A percentile compares a stretch with the other conserved stretches of the same genome.
phyloP scores from a whole-genome alignment of 1,140 invertebrate species.

The Neelides sp. region DNA sequence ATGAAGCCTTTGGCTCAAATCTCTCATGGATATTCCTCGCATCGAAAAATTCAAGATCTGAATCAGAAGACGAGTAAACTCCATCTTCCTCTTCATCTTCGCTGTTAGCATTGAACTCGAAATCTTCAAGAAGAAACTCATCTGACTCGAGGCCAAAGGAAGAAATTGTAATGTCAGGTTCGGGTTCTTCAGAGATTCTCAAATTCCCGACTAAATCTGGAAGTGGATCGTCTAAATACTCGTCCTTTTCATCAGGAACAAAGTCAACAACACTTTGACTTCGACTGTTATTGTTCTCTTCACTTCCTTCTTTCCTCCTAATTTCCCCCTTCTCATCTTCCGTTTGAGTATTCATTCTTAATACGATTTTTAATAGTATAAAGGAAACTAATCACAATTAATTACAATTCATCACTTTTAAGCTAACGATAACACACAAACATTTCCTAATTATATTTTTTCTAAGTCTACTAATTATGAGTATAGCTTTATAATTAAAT shows the following conservation, averaged over 20 bases:
- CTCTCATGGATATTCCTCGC: constrained; percentile 14
- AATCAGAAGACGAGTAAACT: constrained; percentile 13
- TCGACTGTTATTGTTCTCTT: no score
- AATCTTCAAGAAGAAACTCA: constrained; percentile 29
- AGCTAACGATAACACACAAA: no score
- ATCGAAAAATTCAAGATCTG: constrained; percentile 30
- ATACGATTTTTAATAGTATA: no score
- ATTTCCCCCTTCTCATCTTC: no score
- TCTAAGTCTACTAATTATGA: no score
- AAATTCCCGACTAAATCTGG: constrained; percentile 30
- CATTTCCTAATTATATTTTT: no score
- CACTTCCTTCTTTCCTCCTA: no score
- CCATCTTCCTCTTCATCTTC: constrained; percentile 7
- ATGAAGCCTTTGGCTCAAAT: background rate
- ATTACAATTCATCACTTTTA: no score
- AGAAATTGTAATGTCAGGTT: constrained; percentile 23
- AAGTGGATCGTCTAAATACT: constrained; percentile 30
- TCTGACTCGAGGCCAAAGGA: constrained; percentile 20
- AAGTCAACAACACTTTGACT: no score
- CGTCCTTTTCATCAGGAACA: constrained; percentile 24
- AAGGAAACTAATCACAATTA: no score
- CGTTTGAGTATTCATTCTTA: no score
- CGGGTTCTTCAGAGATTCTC: constrained; percentile 20
- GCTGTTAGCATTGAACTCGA: constrained; percentile 29
- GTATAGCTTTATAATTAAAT: no score